Percentiles rank a stretch among this genome's conserved stretches.
These are phyloP conservation scores for Bombus picipes DNA, from an alignment of 1,140 invertebrate species.

Conservation along the genomic window DNA sequence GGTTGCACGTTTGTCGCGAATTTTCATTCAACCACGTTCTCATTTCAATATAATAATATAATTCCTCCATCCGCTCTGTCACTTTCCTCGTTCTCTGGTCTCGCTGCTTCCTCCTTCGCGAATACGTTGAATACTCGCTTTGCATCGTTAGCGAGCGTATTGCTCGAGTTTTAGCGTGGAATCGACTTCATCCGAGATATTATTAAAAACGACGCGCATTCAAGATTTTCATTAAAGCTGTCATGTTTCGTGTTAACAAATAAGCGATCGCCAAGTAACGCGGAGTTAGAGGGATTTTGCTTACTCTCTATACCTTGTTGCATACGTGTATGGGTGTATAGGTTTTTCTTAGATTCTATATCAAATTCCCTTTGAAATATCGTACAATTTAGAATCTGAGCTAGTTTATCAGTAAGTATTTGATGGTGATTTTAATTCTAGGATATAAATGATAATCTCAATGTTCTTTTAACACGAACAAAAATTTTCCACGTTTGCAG, in stretches of 20 bases:
- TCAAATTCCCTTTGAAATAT: neutral
- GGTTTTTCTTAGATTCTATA: neutral
- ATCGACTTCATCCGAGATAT: neutral
- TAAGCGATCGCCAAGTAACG: neutral
- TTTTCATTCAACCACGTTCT: slow-evolving; percentile 2
- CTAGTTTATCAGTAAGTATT: neutral
- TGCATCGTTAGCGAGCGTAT: slow-evolving; percentile 13
- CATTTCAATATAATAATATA: slow-evolving; percentile 3
- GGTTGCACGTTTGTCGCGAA: slow-evolving; percentile 9
- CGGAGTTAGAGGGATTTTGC: neutral
- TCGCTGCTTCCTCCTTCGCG: neutral
- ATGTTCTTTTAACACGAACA: too few relatives aligned
- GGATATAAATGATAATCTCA: neutral
- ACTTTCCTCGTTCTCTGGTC: neutral
- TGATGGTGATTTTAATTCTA: neutral
- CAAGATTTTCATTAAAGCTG: neutral
- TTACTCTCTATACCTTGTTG: neutral
- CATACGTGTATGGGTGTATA: neutral
- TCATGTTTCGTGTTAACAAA: neutral
- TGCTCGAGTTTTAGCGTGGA: neutral
- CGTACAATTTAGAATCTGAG: too few relatives aligned
- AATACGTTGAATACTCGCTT: slow-evolving; percentile 1
- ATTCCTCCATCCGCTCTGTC: neutral
- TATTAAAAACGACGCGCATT: slow-evolving; percentile 13
- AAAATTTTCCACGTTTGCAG: neutral